A percentile compares a stretch with the other conserved stretches of the same genome.
phyloP scores from a whole-genome alignment of 2,888 invertebrate genomes.

The Drosophila infuscata region DNA sequence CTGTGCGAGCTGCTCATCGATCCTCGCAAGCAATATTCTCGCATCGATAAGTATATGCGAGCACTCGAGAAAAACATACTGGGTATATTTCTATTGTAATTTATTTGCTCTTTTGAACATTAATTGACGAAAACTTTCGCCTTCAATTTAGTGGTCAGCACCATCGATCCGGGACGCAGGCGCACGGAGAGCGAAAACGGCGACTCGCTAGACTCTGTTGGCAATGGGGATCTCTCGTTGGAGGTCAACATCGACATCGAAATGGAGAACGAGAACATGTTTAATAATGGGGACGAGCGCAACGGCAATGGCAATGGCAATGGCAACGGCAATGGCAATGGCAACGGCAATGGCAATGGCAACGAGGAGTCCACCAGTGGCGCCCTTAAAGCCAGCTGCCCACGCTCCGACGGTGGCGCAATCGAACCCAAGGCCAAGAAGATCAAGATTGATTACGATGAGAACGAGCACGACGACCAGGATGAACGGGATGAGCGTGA shows the following conservation, averaged over 20 bases:
- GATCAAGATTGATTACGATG: slow-evolving; percentile 77
- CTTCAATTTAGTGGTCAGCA: slow-evolving; percentile 89
- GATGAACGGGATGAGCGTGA: slow-evolving; percentile 15
- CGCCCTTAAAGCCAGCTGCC: slow-evolving; percentile 53
- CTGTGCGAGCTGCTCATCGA: slow-evolving; percentile 96
- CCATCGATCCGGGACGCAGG: slow-evolving; percentile 89
- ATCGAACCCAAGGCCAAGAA: slow-evolving; percentile 86
- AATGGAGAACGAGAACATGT: slow-evolving; percentile 86
- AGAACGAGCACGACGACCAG: slow-evolving; percentile 42
- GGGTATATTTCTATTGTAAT: slow-evolving; percentile 70
- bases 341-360: slow-evolving; percentile 1
- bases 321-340: slow-evolving; percentile 47
- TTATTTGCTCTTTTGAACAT: neutral
- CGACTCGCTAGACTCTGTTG: slow-evolving; percentile 86
- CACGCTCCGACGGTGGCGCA: slow-evolving; percentile 74
- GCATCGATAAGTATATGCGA: slow-evolving; percentile 98
- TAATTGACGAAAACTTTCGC: neutral
- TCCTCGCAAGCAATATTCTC: slow-evolving; percentile 96
- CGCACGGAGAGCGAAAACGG: slow-evolving; percentile 89
- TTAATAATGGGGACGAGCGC: slow-evolving; percentile 71
- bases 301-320: slow-evolving; percentile 67
- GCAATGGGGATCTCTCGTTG: slow-evolving; percentile 85
- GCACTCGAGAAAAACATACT: slow-evolving; percentile 98
- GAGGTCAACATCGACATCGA: slow-evolving; percentile 87
- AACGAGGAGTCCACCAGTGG: slow-evolving; percentile 39